Base-by-base conservation (phyloP, 2,113 vertebrate genomes). In the Ammospiza caudacuta region DNA sequence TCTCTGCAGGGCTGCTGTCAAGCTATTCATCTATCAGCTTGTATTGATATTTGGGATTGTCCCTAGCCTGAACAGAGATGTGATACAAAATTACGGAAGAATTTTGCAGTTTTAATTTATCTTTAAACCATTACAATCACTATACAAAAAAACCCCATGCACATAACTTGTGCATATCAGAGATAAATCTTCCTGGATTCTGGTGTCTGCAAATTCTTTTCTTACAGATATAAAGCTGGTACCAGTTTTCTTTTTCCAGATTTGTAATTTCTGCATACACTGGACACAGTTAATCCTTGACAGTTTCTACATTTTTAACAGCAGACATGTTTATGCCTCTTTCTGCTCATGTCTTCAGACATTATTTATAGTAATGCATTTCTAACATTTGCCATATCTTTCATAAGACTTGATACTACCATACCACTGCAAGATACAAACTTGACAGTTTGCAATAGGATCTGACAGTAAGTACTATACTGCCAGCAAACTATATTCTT, bases 351-450 rank as follows among this genome's bases (percentile, higher is more conserved):
- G 44, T 81, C 94, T 94, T 91, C 93, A 90, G 90, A 54, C 17
- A 19, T 96, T 94, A 97, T 93, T 94, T 95, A 89, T 61, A 96
- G 81, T 87, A 88, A 87, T 2, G 33, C 49, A 83, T 89, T 97
- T 84, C 49, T 97, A 96, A 94, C n/a, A 92, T 93, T 97, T 97
- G 91, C 77, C 41, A 39, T 86, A 95, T 96, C 92, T 95, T 96
- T 94, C 75, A 33, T 92, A 96, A 88, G 76, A 92, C 67, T 89
- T 96, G 67, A 93, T 84, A 85, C 76, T 87, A 95, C 85, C 15
- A 19, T 87, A 97, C 83, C 28, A 43, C 44, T 95, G 88, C 83
- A 94, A 95, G 84, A 96, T 83, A 96, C 73, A 96, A 97, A 96
- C 96, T 87, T 96, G 93, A 95, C 94, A 97, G 95, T 84, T 83